A percentile compares a stretch with the other conserved stretches of the same genome.
Conservation (phyloP, 2,113 vertebrate genomes). For the Monopterus albus region DNA sequence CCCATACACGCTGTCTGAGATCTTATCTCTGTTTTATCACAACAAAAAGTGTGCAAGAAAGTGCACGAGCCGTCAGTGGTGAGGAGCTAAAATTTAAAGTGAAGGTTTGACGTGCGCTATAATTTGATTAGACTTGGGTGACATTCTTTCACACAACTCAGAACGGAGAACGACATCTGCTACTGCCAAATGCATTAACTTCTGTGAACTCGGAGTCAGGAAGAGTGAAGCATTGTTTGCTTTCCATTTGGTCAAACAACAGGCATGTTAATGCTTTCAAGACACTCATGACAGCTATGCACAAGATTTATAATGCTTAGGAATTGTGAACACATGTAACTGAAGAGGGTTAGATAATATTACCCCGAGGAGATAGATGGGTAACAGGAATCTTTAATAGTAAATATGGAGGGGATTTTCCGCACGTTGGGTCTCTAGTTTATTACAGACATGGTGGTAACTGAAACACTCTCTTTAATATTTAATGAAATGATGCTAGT, state of each 20-base stretch:
- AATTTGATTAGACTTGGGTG: conserved; percentile 83
- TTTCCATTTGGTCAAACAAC: conserved; percentile 76
- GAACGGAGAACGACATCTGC: conserved; percentile 68
- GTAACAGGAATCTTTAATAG: conserved; percentile 61
- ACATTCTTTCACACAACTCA: conserved; percentile 74
- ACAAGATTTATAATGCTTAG: conserved; percentile 64
- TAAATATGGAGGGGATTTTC: conserved; percentile 50
- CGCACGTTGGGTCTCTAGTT: conserved; percentile 18
- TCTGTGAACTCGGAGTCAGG: conserved; percentile 63
- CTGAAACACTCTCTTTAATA: conserved; percentile 22
- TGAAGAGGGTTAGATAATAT: conserved; percentile 60
- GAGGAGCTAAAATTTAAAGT: conserved; percentile 71
- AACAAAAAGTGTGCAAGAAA: conserved; percentile 44
- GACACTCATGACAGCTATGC: conserved; percentile 53
- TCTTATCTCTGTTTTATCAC: conserved; percentile 61
- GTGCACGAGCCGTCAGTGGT: conserved; percentile 64
- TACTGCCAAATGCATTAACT: conserved; percentile 74
- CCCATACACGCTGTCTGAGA: conserved; percentile 31
- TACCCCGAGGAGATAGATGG: conserved; percentile 57
- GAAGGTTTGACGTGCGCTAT: conserved; percentile 79
- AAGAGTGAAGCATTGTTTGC: conserved; percentile 71
- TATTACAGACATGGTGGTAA: conserved; percentile 10
- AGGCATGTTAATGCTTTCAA: conserved; percentile 74
- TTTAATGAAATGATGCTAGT: conserved; percentile 21
- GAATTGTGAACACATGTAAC: conserved; percentile 73